Conservation (phyloP, 2,797 vertebrate genomes). For the Anguilla marmorata region DNA sequence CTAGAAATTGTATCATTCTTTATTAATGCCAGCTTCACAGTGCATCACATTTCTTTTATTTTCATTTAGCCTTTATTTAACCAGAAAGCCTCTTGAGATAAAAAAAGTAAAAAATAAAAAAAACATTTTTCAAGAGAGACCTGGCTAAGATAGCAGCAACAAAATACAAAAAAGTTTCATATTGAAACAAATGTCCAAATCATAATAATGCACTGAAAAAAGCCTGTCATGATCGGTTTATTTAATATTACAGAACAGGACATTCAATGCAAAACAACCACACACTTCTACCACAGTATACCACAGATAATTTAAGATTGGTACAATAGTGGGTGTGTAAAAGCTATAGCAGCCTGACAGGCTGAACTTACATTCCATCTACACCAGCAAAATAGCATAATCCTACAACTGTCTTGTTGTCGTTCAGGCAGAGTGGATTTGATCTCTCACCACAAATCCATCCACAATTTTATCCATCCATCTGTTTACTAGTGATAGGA, state of each 20-base stretch:
- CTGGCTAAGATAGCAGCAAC: not conserved
- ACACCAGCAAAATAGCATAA: not conserved
- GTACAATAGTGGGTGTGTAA: not conserved
- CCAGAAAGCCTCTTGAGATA: not conserved
- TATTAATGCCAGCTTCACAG: slow-evolving; percentile 21
- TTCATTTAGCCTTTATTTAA: slow-evolving; percentile 8
- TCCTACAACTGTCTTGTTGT: not conserved
- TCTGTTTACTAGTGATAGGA: not conserved
- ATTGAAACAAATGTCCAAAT: not conserved
- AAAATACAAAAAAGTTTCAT: not conserved
- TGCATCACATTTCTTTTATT: not conserved
- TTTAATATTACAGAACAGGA: not conserved
- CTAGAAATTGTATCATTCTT: slow-evolving; percentile 27
- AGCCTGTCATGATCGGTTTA: not conserved
- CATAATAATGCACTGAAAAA: not conserved
- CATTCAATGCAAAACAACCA: not conserved
- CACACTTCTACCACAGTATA: not conserved
- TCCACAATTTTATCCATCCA: not conserved
- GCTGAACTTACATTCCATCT: not conserved
- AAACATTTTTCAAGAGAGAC: not conserved
- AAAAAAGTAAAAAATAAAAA: not conserved
- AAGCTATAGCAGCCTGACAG: not conserved
- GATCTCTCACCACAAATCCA: not conserved
- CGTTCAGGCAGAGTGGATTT: not conserved
- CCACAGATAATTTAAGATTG: not conserved